A percentile compares a stretch with the other conserved stretches of the same genome.
These are phyloP conservation scores for Microtus pennsylvanicus DNA, from an alignment of 2,113 vertebrate genomes.

Conservation along the genomic window DNA sequence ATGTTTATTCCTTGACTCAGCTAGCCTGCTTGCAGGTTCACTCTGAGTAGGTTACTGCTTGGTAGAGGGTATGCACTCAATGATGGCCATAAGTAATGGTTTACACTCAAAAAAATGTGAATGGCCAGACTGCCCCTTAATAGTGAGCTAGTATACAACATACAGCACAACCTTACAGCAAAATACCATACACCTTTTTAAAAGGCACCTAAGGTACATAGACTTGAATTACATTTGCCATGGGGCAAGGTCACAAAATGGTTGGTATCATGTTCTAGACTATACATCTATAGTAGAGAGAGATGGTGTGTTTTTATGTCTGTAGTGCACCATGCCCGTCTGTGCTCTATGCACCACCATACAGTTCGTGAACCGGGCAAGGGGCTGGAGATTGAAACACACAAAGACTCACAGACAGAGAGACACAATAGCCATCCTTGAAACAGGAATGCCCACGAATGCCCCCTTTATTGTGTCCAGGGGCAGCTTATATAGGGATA, in stretches of 20 bases:
- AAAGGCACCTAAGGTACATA: not conserved
- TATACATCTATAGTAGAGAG: accelerated
- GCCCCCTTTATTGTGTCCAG: too few relatives aligned
- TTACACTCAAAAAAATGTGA: not conserved
- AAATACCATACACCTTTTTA: not conserved
- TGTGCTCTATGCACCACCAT: too few relatives aligned
- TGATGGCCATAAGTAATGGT: not conserved
- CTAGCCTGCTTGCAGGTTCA: not conserved
- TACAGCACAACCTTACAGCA: not conserved
- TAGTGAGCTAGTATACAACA: not conserved
- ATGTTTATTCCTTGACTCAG: not conserved
- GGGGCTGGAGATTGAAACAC: too few relatives aligned
- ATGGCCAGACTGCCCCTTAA: not conserved
- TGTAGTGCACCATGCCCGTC: too few relatives aligned
- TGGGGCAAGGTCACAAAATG: not conserved
- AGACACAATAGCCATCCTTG: too few relatives aligned
- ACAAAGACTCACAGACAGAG: too few relatives aligned
- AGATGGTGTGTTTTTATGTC: not conserved
- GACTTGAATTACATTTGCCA: not conserved
- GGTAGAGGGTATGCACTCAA: not conserved
- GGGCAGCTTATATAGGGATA: too few relatives aligned
- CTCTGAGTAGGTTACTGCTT: not conserved
- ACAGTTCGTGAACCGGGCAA: too few relatives aligned
- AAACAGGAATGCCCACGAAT: too few relatives aligned
- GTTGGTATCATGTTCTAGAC: not conserved